A percentile compares a stretch with the other conserved stretches of the same genome.
Conservation (phyloP, 30 jellyfish, hydroid and myxozoan genomes). For the Rhopilema esculentum region DNA sequence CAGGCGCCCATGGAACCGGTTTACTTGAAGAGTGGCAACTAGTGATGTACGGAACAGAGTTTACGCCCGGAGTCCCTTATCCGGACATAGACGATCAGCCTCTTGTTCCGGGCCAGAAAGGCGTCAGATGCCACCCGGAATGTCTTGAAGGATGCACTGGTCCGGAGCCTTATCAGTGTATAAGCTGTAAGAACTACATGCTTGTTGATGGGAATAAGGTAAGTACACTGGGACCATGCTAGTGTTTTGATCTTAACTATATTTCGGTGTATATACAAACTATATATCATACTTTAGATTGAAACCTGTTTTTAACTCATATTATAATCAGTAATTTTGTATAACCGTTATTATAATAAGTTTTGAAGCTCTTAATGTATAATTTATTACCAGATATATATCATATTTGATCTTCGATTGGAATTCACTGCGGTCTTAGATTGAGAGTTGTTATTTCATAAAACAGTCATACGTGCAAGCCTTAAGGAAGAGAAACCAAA, state of each 20-base stretch:
- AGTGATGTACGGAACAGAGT: slow-evolving; percentile 85
- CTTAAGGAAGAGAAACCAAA: too few species aligned
- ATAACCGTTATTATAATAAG: too few species aligned
- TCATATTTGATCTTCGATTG: too few species aligned
- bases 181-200: slow-evolving; percentile 71
- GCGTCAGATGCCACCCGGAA: slow-evolving; percentile 78
- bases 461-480: too few species aligned
- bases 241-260: not conserved
- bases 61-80: slow-evolving; percentile 77
- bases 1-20: slow-evolving; percentile 77
- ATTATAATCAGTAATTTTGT: too few species aligned
- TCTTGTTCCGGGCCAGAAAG: slow-evolving; percentile 55
- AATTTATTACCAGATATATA: too few species aligned
- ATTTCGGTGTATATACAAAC: not conserved
- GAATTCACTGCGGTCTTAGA: too few species aligned
- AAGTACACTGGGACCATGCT: slow-evolving; percentile 30
- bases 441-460: too few species aligned
- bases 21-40: slow-evolving; percentile 78
- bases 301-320: too few species aligned
- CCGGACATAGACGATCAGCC: slow-evolving; percentile 24
- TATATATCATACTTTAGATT: too few species aligned
- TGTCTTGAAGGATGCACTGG: slow-evolving; percentile 93
- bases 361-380: too few species aligned
- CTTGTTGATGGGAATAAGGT: slow-evolving; percentile 70
- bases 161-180: slow-evolving; percentile 79